Conservation (phyloP, 2,113 vertebrate species). For the Spheniscus mendiculus region DNA sequence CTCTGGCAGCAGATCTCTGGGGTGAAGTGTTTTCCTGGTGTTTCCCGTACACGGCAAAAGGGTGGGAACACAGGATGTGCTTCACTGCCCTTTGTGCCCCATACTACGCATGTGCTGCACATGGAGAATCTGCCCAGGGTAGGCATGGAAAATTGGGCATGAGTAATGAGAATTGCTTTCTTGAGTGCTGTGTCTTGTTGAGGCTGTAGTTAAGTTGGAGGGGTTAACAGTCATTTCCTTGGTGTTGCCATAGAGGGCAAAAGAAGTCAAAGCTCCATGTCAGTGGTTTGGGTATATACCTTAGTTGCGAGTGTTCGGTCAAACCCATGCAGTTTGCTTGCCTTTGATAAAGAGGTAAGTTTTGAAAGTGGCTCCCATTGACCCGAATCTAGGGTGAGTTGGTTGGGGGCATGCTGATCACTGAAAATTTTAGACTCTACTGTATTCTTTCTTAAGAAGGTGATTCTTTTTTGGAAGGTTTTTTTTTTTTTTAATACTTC, state of each 20-base stretch:
- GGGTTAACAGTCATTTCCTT: background rate
- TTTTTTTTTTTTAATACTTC: background rate
- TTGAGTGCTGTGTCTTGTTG: background rate
- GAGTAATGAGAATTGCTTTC: background rate
- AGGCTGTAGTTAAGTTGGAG: background rate
- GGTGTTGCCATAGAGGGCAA: background rate
- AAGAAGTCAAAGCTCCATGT: background rate
- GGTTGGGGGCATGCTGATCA: background rate
- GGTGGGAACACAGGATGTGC: background rate
- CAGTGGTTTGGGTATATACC: background rate
- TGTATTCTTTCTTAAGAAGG: background rate
- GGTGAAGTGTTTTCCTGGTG: background rate
- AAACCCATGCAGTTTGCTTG: background rate
- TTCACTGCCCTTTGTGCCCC: background rate
- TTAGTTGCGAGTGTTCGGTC: background rate
- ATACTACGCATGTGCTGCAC: accelerated
- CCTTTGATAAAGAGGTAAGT: background rate
- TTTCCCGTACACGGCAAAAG: background rate
- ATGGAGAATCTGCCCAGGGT: background rate
- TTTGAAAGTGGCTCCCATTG: background rate
- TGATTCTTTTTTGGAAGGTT: background rate
- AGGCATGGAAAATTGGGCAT: background rate
- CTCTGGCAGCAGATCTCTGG: background rate
- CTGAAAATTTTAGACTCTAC: background rate
- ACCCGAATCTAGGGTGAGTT: background rate